Conservation (phyloP, 2,888 invertebrate species). For the Caenorhabditis wallacei region DNA sequence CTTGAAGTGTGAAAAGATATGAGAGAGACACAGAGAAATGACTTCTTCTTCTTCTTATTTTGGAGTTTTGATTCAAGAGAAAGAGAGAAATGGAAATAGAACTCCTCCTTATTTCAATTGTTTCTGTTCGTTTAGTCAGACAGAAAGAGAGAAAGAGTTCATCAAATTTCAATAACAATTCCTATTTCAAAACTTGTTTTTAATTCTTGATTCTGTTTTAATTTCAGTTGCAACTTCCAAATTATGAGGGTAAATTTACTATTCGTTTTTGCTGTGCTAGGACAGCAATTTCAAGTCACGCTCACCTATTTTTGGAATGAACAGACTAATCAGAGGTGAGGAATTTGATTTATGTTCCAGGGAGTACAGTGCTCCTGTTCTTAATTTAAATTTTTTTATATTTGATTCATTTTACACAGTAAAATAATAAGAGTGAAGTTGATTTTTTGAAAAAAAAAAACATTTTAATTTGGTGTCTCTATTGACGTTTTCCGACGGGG, state of each 20-base stretch:
- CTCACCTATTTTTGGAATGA: slow-evolving; percentile 58
- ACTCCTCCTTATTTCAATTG: slow-evolving; percentile 34
- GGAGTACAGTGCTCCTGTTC: too few relatives aligned
- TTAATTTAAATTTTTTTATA: too few relatives aligned
- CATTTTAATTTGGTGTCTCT: too few relatives aligned
- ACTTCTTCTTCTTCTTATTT: slow-evolving; percentile 29
- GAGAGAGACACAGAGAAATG: slow-evolving; percentile 14
- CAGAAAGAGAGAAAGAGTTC: not conserved
- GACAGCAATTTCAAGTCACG: slow-evolving; percentile 32
- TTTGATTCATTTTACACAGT: too few relatives aligned
- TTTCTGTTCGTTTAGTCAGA: slow-evolving; percentile 5
- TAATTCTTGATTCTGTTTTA: not conserved
- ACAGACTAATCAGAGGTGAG: slow-evolving; percentile 29
- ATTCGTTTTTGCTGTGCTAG: slow-evolving; percentile 16
- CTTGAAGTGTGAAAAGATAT: slow-evolving; percentile 46
- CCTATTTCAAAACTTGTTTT: not conserved
- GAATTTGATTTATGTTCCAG: not conserved
- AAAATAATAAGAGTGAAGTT: too few relatives aligned
- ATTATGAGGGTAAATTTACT: slow-evolving; percentile 17
- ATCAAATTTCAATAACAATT: slow-evolving; percentile 22
- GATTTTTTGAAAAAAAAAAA: too few relatives aligned
- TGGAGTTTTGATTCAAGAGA: not conserved
- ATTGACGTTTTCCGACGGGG: too few relatives aligned
- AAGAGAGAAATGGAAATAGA: too few relatives aligned
- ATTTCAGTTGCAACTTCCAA: slow-evolving; percentile 4